Conservation (phyloP, 2,113 vertebrate species). For the Chinchilla lanigera region DNA sequence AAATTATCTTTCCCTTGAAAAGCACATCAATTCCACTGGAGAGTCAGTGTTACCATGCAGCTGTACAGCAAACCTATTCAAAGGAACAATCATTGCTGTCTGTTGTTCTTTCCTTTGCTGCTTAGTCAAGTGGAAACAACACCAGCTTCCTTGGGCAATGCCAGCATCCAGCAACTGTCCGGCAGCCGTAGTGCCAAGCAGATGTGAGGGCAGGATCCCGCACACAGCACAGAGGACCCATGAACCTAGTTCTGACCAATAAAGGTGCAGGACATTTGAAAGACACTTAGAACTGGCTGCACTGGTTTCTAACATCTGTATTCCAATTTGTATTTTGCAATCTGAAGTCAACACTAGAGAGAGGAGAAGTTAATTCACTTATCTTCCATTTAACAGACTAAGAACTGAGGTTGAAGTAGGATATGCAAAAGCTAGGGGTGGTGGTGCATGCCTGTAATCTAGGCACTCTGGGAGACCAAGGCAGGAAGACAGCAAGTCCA, state of each 20-base stretch:
- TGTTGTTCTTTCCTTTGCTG: not conserved
- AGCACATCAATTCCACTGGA: not conserved
- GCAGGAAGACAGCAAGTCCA: not conserved
- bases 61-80: not conserved
- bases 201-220: rapidly evolving
- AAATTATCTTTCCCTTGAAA: not conserved
- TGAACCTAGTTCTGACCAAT: rapidly evolving
- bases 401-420: not conserved
- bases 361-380: not conserved
- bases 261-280: not conserved
- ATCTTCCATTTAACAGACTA: not conserved
- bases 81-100: not conserved
- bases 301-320: not conserved
- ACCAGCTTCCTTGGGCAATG: not conserved
- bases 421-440: not conserved
- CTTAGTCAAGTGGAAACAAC: not conserved
- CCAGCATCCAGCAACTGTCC: not conserved
- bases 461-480: not conserved
- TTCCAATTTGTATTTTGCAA: not conserved
- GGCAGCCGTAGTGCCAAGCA: not conserved
- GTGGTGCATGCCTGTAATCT: not conserved
- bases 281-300: rapidly evolving
- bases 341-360: not conserved
- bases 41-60: not conserved
- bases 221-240: too few relatives aligned